These are phyloP conservation scores for Thamnaconus septentrionalis DNA, from an alignment of 2,113 vertebrate genomes.

Conservation along the genomic window DNA sequence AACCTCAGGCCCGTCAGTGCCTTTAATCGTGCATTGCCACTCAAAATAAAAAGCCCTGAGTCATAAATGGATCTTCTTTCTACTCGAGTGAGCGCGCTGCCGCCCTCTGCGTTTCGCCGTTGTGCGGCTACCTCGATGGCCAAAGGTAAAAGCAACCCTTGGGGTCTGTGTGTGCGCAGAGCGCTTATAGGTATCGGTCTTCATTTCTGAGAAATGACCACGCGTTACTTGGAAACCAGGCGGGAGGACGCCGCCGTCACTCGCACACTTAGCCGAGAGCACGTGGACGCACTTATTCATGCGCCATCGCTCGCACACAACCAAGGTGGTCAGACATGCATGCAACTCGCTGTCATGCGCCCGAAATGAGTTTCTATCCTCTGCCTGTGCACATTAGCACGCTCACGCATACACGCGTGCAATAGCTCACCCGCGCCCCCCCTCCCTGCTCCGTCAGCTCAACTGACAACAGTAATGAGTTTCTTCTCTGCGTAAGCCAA, in stretches of 20 bases:
- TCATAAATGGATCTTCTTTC: no score
- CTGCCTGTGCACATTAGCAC: neutral
- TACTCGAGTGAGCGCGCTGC: no score
- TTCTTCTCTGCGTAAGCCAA: conserved; percentile 80
- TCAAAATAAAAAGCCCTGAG: no score
- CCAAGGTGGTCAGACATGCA: conserved; percentile 42
- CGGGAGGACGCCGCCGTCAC: conserved; percentile 37
- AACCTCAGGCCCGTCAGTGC: no score
- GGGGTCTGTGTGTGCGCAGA: conserved; percentile 13
- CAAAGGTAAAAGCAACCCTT: conserved; percentile 1
- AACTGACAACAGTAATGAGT: conserved; percentile 83
- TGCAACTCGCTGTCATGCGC: conserved; percentile 37
- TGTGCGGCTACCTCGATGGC: no score
- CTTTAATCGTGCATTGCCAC: no score
- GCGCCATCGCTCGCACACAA: conserved; percentile 35
- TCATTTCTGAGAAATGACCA: conserved; percentile 50
- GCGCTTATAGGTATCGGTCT: conserved; percentile 8
- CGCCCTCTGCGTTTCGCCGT: no score
- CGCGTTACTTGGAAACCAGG: conserved; percentile 39
- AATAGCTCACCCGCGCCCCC: conserved; percentile 36
- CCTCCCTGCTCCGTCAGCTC: conserved; percentile 71
- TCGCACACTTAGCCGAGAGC: conserved; percentile 37
- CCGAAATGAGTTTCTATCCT: conserved; percentile 40
- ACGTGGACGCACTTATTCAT: conserved; percentile 46
- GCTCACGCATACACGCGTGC: conserved; percentile 11